Evolutionary conservation across 1,140 invertebrate genomes (phyloP), one percentile per base, ranked within the genome.

Genomic region (Drosophila orosa): DNA sequence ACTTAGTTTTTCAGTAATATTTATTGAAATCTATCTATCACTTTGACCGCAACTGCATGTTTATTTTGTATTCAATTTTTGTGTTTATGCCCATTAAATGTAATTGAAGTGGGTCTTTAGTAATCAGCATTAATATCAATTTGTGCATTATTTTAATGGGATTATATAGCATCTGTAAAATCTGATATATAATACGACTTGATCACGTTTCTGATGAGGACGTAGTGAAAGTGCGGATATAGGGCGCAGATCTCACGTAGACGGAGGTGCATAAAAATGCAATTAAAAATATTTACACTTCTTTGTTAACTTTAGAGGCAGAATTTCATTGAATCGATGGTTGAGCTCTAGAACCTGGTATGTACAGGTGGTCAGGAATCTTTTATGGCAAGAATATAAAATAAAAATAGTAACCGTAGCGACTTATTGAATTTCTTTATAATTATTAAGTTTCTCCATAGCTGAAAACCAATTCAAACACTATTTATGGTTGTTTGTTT

Each of bases 241-340:
- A 57, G 66, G 66, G 62, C 58, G 56, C 25, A 69, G 56, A 65
- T 37, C 22, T 81, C 78, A 85, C 82, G 82, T 81, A 66, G 27
- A 66, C 31, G 7, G 37, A 19, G 17, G 9, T 44, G 12, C 31
- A 74, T 71, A 52, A 60, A 80, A 65, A 24, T 48, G 48, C 59
- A 68, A 56, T 65, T 66, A 74, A 74, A 74, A 65, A 39, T 40
- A 61, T 24, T 54, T 59, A 37, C 25, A 52, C 12, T 59, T 56
- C 1, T 61, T 61, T 56, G 29, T 60, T 44, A 25, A 39, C 12
- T 45, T 52, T 52, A 44, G 24, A 48, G 50, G 24, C 5, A 12
- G 35, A 50, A 44, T 59, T 48, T 40, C 29, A 29, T 40, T 57
- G 33, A 56, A 72, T 50, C 19, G 66, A 24, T 13, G 68, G n/a